phyloP scores from a whole-genome alignment of 37 sponge, comb jelly and placozoan species.

The Aphrocallistes beatrix region DNA sequence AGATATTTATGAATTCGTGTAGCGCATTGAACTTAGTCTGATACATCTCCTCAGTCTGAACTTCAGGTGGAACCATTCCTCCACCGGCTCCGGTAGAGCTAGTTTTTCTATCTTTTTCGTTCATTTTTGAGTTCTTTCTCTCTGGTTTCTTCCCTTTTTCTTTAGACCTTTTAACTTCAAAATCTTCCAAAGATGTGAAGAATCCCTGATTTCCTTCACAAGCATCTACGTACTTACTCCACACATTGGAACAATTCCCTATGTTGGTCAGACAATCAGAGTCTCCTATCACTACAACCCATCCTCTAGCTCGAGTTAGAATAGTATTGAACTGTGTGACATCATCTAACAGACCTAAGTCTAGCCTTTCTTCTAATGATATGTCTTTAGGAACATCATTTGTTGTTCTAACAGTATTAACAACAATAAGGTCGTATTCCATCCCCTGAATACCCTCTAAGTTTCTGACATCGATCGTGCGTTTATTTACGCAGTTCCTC shows the following conservation, averaged over 20 bases:
- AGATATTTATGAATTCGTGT: not conserved
- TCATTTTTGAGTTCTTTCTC: not conserved
- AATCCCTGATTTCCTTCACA: not conserved
- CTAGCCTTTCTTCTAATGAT: not conserved
- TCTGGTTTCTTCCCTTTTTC: not conserved
- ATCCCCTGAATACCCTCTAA: not conserved
- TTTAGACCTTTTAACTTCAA: not conserved
- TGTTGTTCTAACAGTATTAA: not conserved
- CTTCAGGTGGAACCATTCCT: not conserved
- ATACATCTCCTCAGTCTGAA: not conserved
- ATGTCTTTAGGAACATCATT: not conserved
- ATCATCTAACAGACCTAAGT: not conserved
- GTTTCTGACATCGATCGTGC: not conserved
- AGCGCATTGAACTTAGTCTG: not conserved
- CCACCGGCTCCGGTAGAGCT: not conserved
- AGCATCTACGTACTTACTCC: not conserved
- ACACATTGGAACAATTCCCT: not conserved
- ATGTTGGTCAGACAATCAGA: not conserved
- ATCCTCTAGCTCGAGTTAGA: not conserved
- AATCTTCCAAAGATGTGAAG: not conserved
- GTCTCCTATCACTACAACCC: not conserved
- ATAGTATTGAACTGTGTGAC: not conserved
- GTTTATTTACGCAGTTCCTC: not conserved
- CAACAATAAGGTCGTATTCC: not conserved
- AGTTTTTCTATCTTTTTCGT: not conserved